Base-by-base conservation (phyloP, 2,797 vertebrate species). In the Chlorospingus semifuscus region DNA sequence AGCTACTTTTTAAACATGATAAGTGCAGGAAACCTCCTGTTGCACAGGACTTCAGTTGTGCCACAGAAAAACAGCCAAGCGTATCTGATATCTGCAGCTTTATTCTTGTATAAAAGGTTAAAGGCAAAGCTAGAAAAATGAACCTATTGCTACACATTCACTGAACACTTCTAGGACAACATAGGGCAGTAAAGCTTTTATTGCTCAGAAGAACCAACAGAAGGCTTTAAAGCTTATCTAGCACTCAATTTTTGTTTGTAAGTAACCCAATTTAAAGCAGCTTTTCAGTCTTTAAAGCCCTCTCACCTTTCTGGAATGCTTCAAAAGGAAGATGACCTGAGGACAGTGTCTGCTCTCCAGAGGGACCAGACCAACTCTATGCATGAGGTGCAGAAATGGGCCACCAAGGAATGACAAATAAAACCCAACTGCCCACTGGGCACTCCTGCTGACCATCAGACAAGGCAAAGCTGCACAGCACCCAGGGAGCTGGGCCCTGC, bases 251-350 rank as follows among this genome's bases (percentile, higher is more conserved):
- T 94, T 79, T 94, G 72, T 87, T 93, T 85, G 30, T 65, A 86
- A 83, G 76, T 72, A 93, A 92, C 79, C 52, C 59, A 76, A 32
- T 66, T 86, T 76, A 81, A 90, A 83, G 30, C 56, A 85, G 69
- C 34, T 90, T 91, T 90, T 90, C 61, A 84, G 63, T 82, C 55
- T 72, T 93, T 88, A 83, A 94, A 92, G 78, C 50, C 55, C 30
- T 71, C 72, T 81, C 0, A 1, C 65, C 52, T 88, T 93, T 86
- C 92, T 91, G 95, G 94, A 95, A 96, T 96, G 92, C 34, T 94
- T 96, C 55, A 72, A 84, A 88, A 88, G 39, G 63, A 95, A 72
- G 66, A 88, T 83, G 85, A 88, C 94, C 96, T 95, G 94, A 95
- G 89, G 85, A 90, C 4, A 12, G 72, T 9, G 63, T 90, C 92